These are phyloP conservation scores for Antedon mediterranea DNA, from an alignment of 53 echinoderm and acorn worm genomes.

Conservation along the genomic window DNA sequence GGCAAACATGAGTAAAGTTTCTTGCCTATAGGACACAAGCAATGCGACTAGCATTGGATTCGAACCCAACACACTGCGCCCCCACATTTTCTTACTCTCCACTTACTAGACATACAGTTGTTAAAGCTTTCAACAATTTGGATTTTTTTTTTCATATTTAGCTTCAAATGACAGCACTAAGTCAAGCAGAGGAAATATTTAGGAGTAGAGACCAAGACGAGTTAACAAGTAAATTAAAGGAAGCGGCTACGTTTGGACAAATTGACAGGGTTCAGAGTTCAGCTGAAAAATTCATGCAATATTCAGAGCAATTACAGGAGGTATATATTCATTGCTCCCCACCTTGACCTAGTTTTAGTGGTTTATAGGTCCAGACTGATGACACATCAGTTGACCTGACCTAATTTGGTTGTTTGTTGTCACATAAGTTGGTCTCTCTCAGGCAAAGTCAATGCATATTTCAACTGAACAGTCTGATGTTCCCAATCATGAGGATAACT, in stretches of 20 bases:
- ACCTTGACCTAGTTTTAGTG: not conserved
- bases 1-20: too few relatives aligned
- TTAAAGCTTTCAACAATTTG: not conserved
- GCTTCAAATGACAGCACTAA: slow-evolving; percentile 84
- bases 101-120: too few relatives aligned
- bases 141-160: slow-evolving; percentile 2
- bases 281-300: slow-evolving; percentile 52
- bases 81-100: too few relatives aligned
- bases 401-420: too few relatives aligned
- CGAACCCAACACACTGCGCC: too few relatives aligned
- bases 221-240: slow-evolving; percentile 45
- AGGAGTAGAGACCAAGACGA: slow-evolving; percentile 53
- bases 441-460: too few relatives aligned
- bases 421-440: too few relatives aligned
- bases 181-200: slow-evolving; percentile 83
- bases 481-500: too few relatives aligned
- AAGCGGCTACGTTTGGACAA: slow-evolving; percentile 31
- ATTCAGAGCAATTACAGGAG: slow-evolving; percentile 92
- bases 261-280: slow-evolving; percentile 47
- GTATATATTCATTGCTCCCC: slow-evolving; percentile 24
- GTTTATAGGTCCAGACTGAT: not conserved
- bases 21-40: too few relatives aligned
- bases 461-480: too few relatives aligned
- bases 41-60: too few relatives aligned
- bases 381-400: too few relatives aligned